Conservation (phyloP, 2,113 vertebrate genomes). For the Chionis minor region DNA sequence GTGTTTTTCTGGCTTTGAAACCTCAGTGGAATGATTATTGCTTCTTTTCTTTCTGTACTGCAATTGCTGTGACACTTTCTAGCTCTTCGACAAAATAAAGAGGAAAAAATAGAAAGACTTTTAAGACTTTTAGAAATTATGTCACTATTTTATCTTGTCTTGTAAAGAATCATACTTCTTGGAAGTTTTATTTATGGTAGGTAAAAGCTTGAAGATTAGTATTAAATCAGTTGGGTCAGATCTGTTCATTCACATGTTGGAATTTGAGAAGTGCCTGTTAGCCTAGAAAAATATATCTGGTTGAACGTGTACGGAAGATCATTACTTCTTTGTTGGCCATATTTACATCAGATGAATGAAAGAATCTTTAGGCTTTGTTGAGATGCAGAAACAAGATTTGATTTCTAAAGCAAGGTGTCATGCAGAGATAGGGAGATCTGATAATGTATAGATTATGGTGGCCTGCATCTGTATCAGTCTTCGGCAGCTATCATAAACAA, state of each 20-base stretch:
- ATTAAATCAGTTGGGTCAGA: background rate
- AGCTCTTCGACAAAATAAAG: background rate
- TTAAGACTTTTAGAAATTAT: background rate
- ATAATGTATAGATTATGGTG: background rate
- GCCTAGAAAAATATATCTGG: background rate
- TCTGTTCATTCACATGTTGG: background rate
- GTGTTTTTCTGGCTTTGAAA: conserved; percentile 1
- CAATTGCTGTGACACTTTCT: background rate
- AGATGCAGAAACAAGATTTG: background rate
- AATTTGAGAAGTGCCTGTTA: background rate
- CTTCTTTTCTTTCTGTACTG: background rate
- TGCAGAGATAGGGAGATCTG: background rate
- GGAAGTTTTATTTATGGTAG: background rate
- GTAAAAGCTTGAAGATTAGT: background rate
- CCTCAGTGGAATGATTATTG: background rate
- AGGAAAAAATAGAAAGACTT: background rate
- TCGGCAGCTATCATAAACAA: background rate
- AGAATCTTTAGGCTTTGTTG: background rate
- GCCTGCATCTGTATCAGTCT: background rate
- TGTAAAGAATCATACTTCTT: background rate
- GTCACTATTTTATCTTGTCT: background rate
- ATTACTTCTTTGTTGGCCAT: background rate
- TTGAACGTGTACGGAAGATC: background rate
- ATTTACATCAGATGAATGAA: background rate
- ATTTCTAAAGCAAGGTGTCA: background rate